These are phyloP conservation scores for Amiota communis DNA, from an alignment of 2,888 invertebrate genomes.

Conservation along the genomic window DNA sequence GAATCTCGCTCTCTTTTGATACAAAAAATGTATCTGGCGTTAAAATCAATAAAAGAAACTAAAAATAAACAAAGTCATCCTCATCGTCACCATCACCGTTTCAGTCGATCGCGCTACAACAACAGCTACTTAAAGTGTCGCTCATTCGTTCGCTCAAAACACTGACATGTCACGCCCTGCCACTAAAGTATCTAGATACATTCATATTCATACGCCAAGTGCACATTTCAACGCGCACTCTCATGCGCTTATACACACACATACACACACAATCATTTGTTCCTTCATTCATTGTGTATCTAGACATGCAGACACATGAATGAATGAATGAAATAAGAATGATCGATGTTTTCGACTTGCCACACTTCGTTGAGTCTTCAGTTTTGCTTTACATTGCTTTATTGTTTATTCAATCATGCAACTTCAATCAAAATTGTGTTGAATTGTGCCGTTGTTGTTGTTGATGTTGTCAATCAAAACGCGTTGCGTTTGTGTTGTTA, in stretches of 20 bases:
- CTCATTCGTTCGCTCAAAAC: not conserved
- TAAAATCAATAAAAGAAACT: constrained; percentile 22
- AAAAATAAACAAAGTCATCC: constrained; percentile 21
- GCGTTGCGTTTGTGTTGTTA: not conserved
- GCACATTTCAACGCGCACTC: constrained; percentile 13
- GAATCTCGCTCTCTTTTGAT: not conserved
- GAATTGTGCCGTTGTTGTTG: constrained; percentile 13
- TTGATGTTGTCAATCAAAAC: not conserved
- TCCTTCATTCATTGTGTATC: no score
- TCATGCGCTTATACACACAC: no score
- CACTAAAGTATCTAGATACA: constrained; percentile 16
- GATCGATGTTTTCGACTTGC: constrained; percentile 8
- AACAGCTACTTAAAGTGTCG: constrained; percentile 14
- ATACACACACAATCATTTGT: no score
- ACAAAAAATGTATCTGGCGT: not conserved
- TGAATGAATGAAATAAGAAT: not conserved
- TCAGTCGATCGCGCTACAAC: not conserved
- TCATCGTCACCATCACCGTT: not conserved
- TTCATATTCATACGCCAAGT: constrained; percentile 18
- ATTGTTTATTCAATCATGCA: constrained; percentile 23
- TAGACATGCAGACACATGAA: no score
- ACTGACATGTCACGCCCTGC: constrained; percentile 12
- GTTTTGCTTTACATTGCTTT: not conserved
- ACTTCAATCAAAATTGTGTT: constrained; percentile 21
- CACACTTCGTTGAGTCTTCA: not conserved